Percentiles rank a stretch among this genome's conserved stretches.
Conservation (phyloP, 2,113 vertebrate genomes). For the Myrmecophaga tridactyla region DNA sequence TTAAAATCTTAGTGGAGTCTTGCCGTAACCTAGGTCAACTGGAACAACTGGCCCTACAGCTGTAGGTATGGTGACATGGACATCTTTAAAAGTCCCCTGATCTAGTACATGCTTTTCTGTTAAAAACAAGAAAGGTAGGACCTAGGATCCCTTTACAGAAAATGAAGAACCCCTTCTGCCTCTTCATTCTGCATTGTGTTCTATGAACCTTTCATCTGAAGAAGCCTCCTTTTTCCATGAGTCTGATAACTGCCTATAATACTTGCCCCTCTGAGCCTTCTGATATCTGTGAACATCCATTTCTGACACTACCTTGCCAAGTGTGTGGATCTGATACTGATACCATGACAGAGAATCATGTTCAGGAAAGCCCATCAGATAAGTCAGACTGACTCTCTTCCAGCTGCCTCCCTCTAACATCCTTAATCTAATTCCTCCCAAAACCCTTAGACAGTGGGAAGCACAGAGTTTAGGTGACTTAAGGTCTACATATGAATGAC, state of each 20-base stretch:
- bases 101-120: neutral
- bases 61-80: neutral
- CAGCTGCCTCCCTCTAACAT: neutral
- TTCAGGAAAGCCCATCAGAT: neutral
- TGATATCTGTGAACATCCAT: too few species aligned
- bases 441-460: fast-evolving
- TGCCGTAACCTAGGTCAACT: neutral
- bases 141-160: neutral
- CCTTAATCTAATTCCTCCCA: neutral
- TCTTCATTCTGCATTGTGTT: neutral
- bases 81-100: neutral
- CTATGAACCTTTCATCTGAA: neutral
- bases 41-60: neutral
- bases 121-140: neutral
- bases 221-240: neutral
- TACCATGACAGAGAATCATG: neutral
- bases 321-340: neutral
- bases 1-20: neutral
- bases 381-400: neutral
- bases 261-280: neutral
- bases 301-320: neutral
- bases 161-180: neutral
- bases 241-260: neutral
- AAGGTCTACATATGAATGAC: neutral
- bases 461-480: neutral